A percentile compares a stretch with the other conserved stretches of the same genome.
Evolutionary conservation across 2,797 vertebrate species (phyloP).

Genomic region (Amniataba percoides): DNA sequence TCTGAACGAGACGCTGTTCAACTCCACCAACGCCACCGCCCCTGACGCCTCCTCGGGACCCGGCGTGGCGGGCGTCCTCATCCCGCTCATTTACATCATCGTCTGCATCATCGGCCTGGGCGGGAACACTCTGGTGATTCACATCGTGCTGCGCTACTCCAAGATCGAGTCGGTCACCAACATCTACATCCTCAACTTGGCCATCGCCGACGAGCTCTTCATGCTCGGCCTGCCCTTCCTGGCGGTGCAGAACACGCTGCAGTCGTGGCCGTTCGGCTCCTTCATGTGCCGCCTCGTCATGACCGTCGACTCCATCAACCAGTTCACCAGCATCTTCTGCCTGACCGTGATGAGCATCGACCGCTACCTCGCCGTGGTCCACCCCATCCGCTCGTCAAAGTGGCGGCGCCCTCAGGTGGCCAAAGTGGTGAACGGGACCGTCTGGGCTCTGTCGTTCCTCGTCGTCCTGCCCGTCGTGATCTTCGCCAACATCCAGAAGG

Average conservation of each 20-base stretch:
- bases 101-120: constrained; percentile 93
- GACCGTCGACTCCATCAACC: constrained; percentile 95
- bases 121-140: constrained; percentile 95
- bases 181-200: constrained; percentile 98
- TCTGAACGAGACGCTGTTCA: constrained; percentile 75
- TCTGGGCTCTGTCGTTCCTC: constrained; percentile 93
- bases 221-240: constrained; percentile 96
- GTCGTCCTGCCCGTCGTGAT: constrained; percentile 94
- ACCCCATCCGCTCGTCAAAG: constrained; percentile 92
- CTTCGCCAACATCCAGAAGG: constrained; percentile 91
- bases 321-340: constrained; percentile 98
- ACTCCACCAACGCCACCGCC: constrained; percentile 68
- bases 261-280: constrained; percentile 95
- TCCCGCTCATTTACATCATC: constrained; percentile 90
- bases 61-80: constrained; percentile 81
- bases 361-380: constrained; percentile 95
- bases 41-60: constrained; percentile 43
- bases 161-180: constrained; percentile 98
- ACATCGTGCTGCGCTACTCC: constrained; percentile 94
- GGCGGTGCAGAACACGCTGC: constrained; percentile 94
- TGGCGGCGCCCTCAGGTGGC: constrained; percentile 94
- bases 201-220: constrained; percentile 94
- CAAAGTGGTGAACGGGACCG: constrained; percentile 90
- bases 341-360: constrained; percentile 97
- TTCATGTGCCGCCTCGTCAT: constrained; percentile 94